Evolutionary conservation across 2,113 vertebrate genomes (phyloP), one percentile per base, ranked within the genome.

Genomic region (Lepisosteus osseus): DNA sequence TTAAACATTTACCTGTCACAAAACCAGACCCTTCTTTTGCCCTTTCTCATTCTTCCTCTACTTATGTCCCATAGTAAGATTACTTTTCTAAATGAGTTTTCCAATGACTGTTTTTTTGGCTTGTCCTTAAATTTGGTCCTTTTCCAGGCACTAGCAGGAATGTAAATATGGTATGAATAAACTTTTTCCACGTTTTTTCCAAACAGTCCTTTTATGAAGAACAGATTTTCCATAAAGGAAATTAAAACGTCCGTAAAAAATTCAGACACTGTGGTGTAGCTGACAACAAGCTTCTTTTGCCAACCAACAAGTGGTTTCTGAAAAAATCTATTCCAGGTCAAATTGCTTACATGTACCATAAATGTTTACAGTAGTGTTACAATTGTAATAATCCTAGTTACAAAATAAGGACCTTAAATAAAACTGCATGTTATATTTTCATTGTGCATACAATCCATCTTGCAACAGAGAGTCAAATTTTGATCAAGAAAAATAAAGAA

Each of bases 141-240:
- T 84, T 91, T 93, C 92, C 90, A 93, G 88, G 88, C 89, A 90
- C 89, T 83, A 81, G 89, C 86, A 89, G 85, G 91, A 93, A 93
- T 91, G 90, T 90, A 91, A 95, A 95, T 93, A 94, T 94, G 91
- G 90, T 91, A 90, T 89, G 89, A 93, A 93, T 95, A 89, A 93
- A 92, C 86, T 93, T 91, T 93, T 94, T 92, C 91, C 91, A 95
- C 88, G 86, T 92, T 93, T 92, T 90, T 92, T 88, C 89, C 87
- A 78, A 86, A 91, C 90, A 90, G 89, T 77, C 80, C 87, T 91
- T 92, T 95, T 94, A 97, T 95, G 90, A 96, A 95, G 92, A 96
- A 91, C 95, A 99, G 95, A 97, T 95, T 98, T 98, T 95, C 95
- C 92, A 89, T 84, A 92, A 89, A 94, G 93, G 92, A 96, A 97